phyloP scores from a whole-genome alignment of 2,797 vertebrate genomes.

The Tragelaphus oryx region DNA sequence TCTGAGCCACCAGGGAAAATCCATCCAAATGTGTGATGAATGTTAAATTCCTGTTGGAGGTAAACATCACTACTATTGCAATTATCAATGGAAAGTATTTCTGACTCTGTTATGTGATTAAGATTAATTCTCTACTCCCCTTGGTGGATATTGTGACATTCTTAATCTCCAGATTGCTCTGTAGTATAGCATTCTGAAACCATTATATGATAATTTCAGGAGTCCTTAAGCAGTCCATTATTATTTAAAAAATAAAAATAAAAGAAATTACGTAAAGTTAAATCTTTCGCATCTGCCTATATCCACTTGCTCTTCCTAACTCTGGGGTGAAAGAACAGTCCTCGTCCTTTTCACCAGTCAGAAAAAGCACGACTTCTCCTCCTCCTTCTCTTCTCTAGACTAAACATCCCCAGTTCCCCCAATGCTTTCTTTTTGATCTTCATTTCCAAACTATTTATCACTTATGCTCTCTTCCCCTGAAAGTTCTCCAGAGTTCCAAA shows the following conservation, averaged over 20 bases:
- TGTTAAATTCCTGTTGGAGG: background rate
- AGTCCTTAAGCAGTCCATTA: background rate
- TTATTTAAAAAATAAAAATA: background rate
- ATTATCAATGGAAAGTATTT: background rate
- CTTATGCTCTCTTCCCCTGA: slow-evolving; percentile 69
- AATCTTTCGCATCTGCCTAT: background rate
- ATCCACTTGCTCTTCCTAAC: background rate
- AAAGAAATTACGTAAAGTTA: background rate
- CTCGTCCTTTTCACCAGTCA: slow-evolving; percentile 21
- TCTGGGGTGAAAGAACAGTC: slow-evolving; percentile 1
- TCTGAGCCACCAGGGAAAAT: background rate
- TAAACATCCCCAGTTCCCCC: slow-evolving; percentile 80
- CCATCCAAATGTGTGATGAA: background rate
- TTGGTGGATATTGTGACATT: background rate
- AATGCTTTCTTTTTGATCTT: slow-evolving; percentile 80
- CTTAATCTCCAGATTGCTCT: background rate
- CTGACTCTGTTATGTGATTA: background rate
- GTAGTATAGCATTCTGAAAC: background rate
- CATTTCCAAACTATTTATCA: slow-evolving; percentile 79
- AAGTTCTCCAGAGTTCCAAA: slow-evolving; percentile 74
- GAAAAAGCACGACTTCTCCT: slow-evolving; percentile 57
- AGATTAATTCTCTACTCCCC: background rate
- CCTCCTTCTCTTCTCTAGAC: slow-evolving; percentile 76
- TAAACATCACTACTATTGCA: background rate
- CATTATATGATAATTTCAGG: background rate